These are phyloP conservation scores for Yoshiicerus persimilis DNA, from an alignment of 1,140 invertebrate species.

Conservation along the genomic window DNA sequence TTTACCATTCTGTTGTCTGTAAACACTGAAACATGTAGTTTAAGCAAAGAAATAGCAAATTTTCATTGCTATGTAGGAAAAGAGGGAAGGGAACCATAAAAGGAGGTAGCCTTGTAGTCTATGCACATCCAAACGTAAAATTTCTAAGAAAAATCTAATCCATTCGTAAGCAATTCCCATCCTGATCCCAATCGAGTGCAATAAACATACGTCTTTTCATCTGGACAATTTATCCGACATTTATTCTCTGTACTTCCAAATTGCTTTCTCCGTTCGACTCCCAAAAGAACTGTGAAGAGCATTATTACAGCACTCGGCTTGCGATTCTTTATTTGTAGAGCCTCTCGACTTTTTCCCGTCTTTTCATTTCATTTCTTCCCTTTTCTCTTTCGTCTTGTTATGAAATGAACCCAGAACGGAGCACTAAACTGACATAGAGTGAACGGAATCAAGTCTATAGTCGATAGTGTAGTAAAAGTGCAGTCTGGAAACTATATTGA, in stretches of 20 bases:
- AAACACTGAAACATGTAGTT: no score
- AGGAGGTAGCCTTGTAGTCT: not conserved
- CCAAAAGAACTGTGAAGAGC: conserved; percentile 16
- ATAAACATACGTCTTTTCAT: conserved; percentile 25
- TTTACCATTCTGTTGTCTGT: no score
- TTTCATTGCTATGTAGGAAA: not conserved
- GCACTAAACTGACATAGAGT: not conserved
- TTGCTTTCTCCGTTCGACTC: not conserved
- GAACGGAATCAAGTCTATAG: not conserved
- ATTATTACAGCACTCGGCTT: conserved; percentile 3
- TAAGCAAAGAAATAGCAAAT: not conserved
- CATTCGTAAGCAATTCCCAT: not conserved
- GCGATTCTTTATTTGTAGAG: conserved; percentile 4
- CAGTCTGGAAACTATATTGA: not conserved
- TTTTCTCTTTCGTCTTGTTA: not conserved
- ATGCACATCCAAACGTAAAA: not conserved
- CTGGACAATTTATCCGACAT: conserved; percentile 28
- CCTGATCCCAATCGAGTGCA: conserved; percentile 18
- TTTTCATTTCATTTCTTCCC: not conserved
- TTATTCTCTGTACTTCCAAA: conserved; percentile 21
- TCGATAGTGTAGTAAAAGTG: not conserved
- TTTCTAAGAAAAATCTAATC: not conserved
- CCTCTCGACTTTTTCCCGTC: not conserved
- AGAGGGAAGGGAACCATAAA: not conserved
- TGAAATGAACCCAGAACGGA: not conserved